A percentile compares a stretch with the other conserved stretches of the same genome.
phyloP scores from a whole-genome alignment of 2,888 invertebrate genomes.

The Hecatera dysodea region DNA sequence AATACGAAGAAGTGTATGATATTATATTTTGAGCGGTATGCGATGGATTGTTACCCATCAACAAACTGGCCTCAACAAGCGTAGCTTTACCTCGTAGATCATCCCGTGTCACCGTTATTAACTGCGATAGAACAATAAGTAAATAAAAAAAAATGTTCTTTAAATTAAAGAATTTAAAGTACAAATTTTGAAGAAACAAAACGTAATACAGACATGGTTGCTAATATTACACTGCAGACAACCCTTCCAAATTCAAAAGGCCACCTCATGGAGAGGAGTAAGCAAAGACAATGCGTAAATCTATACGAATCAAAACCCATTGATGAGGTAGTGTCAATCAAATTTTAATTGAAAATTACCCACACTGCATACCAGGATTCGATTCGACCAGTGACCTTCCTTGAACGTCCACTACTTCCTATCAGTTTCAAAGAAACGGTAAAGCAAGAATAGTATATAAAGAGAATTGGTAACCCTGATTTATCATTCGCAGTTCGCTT shows the following conservation, averaged over 20 bases:
- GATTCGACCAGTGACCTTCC: constrained; percentile 79
- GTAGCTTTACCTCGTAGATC: background rate
- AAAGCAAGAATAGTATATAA: constrained; percentile 82
- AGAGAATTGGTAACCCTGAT: constrained; percentile 78
- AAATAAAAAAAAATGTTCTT: no score
- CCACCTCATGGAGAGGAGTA: background rate
- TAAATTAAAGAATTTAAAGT: no score
- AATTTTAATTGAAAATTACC: constrained; percentile 30
- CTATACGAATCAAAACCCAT: background rate
- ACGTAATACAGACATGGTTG: no score
- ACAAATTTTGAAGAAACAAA: no score
- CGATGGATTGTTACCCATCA: background rate
- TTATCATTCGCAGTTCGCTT: constrained; percentile 87
- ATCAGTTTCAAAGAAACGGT: constrained; percentile 83
- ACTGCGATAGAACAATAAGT: no score
- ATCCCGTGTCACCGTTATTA: no score
- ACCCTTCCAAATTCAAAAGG: background rate
- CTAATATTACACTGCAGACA: background rate
- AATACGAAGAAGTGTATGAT: background rate
- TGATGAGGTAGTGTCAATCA: background rate
- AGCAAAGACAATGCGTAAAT: constrained; percentile 1
- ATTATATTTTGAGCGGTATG: background rate
- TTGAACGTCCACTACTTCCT: constrained; percentile 87
- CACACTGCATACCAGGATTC: constrained; percentile 38
- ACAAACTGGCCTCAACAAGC: no score